These are phyloP conservation scores for Morus bassanus DNA, from an alignment of 2,797 vertebrate genomes.

Conservation along the genomic window DNA sequence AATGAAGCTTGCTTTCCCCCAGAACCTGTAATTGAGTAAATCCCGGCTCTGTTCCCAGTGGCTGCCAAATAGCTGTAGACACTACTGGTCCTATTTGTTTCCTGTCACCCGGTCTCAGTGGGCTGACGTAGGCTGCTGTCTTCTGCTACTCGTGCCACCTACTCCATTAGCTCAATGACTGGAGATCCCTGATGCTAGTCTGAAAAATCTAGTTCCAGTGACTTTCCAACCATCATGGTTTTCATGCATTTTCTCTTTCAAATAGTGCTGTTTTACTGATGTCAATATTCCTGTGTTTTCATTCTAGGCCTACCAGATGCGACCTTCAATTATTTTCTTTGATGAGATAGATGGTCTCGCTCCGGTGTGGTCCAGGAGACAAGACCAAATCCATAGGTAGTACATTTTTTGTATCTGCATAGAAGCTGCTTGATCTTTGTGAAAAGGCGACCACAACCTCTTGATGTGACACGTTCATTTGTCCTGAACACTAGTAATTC, in stretches of 20 bases:
- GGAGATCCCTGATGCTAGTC: not conserved
- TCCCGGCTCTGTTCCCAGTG: not conserved
- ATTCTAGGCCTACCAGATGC: no score
- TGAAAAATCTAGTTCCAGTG: not conserved
- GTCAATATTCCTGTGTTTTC: no score
- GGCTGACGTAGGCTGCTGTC: not conserved
- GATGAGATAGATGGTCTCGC: no score
- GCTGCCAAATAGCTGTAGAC: not conserved
- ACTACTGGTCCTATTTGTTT: not conserved
- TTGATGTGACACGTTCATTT: no score
- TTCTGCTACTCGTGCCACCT: not conserved
- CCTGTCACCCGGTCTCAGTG: not conserved
- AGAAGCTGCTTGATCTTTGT: no score
- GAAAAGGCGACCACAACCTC: no score
- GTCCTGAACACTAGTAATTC: no score
- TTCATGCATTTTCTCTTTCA: no score
- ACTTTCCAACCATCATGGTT: not conserved
- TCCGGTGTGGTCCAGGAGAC: no score
- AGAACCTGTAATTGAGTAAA: not conserved
- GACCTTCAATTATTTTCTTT: constrained; percentile 83
- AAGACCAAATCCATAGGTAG: no score
- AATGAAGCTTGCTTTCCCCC: not conserved
- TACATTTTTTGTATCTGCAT: no score
- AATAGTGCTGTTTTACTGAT: no score
- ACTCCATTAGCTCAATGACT: not conserved